Conservation (phyloP, 2,113 vertebrate species). For the Gavialis gangeticus region DNA sequence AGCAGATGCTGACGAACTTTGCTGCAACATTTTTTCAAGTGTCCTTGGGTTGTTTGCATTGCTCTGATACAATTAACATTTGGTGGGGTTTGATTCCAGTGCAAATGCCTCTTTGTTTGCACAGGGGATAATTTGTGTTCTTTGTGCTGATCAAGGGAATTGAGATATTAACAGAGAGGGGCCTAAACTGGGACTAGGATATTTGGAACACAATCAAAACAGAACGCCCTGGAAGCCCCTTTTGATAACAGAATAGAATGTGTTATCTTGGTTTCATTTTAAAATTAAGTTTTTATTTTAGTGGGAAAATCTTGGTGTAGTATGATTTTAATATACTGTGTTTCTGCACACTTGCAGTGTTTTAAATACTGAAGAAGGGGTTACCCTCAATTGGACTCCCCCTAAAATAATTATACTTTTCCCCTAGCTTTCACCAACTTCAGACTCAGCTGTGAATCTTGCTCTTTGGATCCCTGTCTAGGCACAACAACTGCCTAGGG, state of each 20-base stretch:
- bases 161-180: not conserved
- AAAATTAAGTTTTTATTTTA: not conserved
- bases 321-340: not conserved
- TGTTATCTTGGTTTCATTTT: not conserved
- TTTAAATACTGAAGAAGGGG: not conserved
- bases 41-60: not conserved
- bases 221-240: not conserved
- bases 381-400: not conserved
- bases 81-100: constrained; percentile 4
- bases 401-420: not conserved
- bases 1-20: not conserved
- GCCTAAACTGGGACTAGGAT: not conserved
- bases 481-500: not conserved
- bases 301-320: not conserved
- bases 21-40: not conserved
- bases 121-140: not conserved
- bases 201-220: not conserved
- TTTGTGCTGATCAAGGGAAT: not conserved
- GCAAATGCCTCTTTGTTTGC: not conserved
- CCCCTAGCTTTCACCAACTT: not conserved
- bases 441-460: not conserved
- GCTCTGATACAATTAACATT: not conserved
- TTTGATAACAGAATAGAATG: not conserved
- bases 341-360: not conserved
- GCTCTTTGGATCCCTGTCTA: not conserved